Evolutionary conservation across 2,888 invertebrate species (phyloP).

Genomic region (Trachelus troglodyta): DNA sequence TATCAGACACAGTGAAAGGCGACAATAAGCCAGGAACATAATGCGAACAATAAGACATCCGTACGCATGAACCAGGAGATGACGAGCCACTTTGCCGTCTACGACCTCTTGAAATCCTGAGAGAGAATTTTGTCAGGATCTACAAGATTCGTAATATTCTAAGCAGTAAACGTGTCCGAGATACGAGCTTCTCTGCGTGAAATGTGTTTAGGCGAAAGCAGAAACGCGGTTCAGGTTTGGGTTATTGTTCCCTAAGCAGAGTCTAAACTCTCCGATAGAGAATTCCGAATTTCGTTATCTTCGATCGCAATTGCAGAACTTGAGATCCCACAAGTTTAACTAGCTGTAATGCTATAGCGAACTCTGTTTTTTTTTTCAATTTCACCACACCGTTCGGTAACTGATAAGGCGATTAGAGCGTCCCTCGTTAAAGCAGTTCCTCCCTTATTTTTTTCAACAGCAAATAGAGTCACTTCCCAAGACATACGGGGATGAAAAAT

Average conservation of each 20-base stretch:
- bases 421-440: neutral
- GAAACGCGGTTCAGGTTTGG: neutral
- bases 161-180: conserved; percentile 3
- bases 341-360: neutral
- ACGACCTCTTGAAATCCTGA: conserved; percentile 7
- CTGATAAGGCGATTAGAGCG: neutral
- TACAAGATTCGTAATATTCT: neutral
- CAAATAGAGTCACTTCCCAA: neutral
- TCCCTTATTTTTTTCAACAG: neutral
- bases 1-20: neutral
- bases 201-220: neutral
- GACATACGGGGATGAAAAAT: neutral
- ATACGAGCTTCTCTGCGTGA: conserved; percentile 1
- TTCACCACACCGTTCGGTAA: neutral
- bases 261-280: neutral
- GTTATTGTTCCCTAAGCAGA: neutral
- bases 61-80: neutral
- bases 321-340: neutral
- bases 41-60: conserved; percentile 7
- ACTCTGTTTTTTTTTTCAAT: neutral
- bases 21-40: conserved; percentile 1
- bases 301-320: neutral
- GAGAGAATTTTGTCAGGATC: conserved; percentile 15
- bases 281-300: neutral
- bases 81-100: neutral